These are phyloP conservation scores for Limonius californicus DNA, from an alignment of 1,140 invertebrate genomes.

Conservation along the genomic window DNA sequence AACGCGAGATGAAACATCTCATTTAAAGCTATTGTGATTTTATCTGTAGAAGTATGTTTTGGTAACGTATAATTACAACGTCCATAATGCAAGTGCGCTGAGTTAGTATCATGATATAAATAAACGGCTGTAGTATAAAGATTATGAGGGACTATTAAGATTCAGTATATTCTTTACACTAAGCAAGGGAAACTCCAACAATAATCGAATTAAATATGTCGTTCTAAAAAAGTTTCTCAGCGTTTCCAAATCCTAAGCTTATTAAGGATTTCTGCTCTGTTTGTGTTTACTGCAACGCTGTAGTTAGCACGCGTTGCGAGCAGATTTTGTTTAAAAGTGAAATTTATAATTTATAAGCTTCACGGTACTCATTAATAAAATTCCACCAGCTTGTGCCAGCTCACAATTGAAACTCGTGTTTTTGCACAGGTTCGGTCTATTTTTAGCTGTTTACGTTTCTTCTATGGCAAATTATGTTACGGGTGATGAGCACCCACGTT, in stretches of 20 bases:
- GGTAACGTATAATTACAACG: too few relatives aligned
- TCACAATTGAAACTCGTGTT: background rate
- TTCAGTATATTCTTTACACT: too few relatives aligned
- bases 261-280: conserved; percentile 13
- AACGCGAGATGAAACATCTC: too few relatives aligned
- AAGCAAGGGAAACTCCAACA: too few relatives aligned
- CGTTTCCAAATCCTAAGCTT: background rate
- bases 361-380: background rate
- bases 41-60: too few relatives aligned
- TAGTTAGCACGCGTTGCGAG: background rate
- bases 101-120: too few relatives aligned
- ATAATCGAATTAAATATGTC: background rate
- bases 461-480: background rate
- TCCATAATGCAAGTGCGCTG: too few relatives aligned
- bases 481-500: background rate
- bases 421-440: background rate
- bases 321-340: conserved; percentile 5
- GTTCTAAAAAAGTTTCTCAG: background rate
- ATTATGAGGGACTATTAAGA: too few relatives aligned
- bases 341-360: conserved; percentile 5
- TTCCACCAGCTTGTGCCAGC: background rate
- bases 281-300: conserved; percentile 2
- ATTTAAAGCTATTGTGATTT: too few relatives aligned
- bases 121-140: too few relatives aligned
- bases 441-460: background rate